Evolutionary conservation across 53 echinoderm and acorn worm genomes (phyloP).

Genomic region (Holothuria leucospilota): DNA sequence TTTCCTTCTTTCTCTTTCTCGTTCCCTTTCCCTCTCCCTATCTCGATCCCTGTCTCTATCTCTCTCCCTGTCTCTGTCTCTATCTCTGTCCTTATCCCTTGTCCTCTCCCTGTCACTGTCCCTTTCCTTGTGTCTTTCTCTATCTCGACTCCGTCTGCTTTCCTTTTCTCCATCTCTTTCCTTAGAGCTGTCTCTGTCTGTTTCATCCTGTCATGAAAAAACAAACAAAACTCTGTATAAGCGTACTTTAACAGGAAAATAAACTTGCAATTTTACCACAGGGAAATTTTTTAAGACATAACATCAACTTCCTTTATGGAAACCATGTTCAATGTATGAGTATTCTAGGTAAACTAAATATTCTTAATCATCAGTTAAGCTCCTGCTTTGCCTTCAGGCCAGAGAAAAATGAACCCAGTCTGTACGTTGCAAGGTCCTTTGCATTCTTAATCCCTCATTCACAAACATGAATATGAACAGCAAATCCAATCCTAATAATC

Average conservation of each 20-base stretch:
- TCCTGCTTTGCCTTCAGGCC: no score
- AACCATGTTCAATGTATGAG: no score
- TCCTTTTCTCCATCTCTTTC: conserved; percentile 60
- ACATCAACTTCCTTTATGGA: no score
- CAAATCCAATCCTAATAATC: no score
- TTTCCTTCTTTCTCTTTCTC: conserved; percentile 54
- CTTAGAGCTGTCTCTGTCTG: conserved; percentile 44
- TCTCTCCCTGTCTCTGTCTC: conserved; percentile 59
- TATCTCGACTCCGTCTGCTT: conserved; percentile 60
- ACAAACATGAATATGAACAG: no score
- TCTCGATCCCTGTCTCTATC: conserved; percentile 66
- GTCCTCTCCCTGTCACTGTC: conserved; percentile 34
- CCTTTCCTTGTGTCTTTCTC: conserved; percentile 51
- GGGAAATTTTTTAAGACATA: no score
- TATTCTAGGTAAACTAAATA: no score
- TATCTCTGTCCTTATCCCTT: conserved; percentile 19
- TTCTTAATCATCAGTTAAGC: no score
- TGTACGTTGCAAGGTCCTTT: no score
- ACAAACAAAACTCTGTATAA: neutral
- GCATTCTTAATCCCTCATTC: no score
- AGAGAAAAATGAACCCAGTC: no score
- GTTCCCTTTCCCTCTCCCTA: conserved; percentile 63
- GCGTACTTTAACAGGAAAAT: neutral
- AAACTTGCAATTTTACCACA: neutral
- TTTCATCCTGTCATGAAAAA: conserved; percentile 33